Percentiles rank a stretch among this genome's conserved stretches.
These are phyloP conservation scores for Fragum sueziense DNA, from an alignment of 2,888 invertebrate genomes.

Conservation along the genomic window DNA sequence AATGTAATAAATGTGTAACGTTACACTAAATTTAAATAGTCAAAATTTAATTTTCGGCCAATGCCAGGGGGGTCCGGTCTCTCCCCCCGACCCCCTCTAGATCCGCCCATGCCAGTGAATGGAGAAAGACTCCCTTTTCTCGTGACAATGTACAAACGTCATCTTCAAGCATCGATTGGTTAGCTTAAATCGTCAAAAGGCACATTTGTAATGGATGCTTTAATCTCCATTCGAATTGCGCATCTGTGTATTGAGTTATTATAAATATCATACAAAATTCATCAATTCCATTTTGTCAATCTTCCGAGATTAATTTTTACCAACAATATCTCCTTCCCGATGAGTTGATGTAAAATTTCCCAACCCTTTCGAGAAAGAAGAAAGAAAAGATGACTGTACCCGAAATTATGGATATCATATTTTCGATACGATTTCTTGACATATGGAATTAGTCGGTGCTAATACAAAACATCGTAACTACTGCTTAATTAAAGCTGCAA, in stretches of 20 bases:
- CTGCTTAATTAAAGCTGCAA: too few species aligned
- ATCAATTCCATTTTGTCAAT: neutral
- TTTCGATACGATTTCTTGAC: too few species aligned
- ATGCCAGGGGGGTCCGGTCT: neutral
- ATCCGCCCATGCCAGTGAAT: neutral
- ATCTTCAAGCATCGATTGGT: neutral
- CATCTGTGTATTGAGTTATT: constrained; percentile 9
- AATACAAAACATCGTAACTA: too few species aligned
- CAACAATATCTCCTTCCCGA: neutral
- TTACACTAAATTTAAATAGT: too few species aligned
- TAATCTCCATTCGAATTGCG: neutral
- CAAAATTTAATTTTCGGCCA: too few species aligned
- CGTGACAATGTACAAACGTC: too few species aligned
- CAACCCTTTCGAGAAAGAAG: neutral
- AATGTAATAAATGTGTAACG: too few species aligned
- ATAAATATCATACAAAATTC: neutral
- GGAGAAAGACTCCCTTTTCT: too few species aligned
- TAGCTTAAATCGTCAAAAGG: neutral
- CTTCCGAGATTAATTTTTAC: neutral
- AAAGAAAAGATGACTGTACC: too few species aligned
- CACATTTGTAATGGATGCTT: neutral
- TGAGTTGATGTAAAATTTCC: neutral
- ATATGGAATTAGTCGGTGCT: too few species aligned
- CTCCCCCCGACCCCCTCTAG: neutral
- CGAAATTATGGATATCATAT: too few species aligned